phyloP scores from a whole-genome alignment of 2,797 vertebrate genomes.

The Notolepis coatsorum region DNA sequence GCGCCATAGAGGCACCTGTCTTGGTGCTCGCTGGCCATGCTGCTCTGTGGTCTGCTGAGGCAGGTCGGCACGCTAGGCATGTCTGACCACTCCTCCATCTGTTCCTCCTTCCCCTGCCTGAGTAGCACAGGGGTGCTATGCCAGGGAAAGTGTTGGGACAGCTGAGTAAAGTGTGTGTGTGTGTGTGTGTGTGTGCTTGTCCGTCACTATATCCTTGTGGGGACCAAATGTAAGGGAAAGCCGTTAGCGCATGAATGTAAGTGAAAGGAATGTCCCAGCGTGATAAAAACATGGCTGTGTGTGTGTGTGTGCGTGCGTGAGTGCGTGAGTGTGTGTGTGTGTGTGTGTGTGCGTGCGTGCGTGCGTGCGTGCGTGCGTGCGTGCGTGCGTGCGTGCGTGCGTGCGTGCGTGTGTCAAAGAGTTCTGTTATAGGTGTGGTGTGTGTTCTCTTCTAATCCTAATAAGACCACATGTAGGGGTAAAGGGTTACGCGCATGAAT shows the following conservation, averaged over 20 bases:
- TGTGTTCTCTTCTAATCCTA: too few relatives aligned
- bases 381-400: constrained; percentile 4
- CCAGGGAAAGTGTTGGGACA: constrained; percentile 71
- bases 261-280: too few relatives aligned
- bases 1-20: constrained; percentile 74
- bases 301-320: too few relatives aligned
- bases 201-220: too few relatives aligned
- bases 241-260: too few relatives aligned
- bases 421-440: background rate
- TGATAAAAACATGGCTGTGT: too few relatives aligned
- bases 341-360: too few relatives aligned
- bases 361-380: too few relatives aligned
- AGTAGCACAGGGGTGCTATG: background rate
- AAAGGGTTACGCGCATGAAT: too few relatives aligned
- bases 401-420: background rate
- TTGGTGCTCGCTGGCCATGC: constrained; percentile 33
- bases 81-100: constrained; percentile 26
- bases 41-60: constrained; percentile 61
- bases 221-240: too few relatives aligned
- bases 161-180: constrained; percentile 35
- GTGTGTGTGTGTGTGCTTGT: constrained; percentile 26
- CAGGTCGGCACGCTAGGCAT: constrained; percentile 62
- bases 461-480: too few relatives aligned
- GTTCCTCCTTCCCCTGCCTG: background rate
- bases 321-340: too few relatives aligned